Percentiles rank a stretch among this genome's conserved stretches.
These are phyloP conservation scores for Deilephila porcellus DNA, from an alignment of 2,888 invertebrate genomes.

Conservation along the genomic window DNA sequence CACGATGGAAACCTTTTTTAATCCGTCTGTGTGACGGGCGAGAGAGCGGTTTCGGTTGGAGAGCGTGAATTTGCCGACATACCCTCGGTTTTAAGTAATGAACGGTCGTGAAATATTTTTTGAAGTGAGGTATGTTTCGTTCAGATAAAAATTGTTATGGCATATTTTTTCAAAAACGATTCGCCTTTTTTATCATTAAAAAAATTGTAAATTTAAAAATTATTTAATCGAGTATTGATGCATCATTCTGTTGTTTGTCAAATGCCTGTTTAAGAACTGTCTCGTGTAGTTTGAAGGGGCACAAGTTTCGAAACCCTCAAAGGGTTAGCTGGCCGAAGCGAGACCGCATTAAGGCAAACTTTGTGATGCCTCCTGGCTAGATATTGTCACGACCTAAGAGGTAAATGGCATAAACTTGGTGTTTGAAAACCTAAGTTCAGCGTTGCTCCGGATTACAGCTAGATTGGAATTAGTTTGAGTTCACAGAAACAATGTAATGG, in stretches of 20 bases:
- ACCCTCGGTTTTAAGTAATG: slow-evolving; percentile 15
- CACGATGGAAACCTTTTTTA: slow-evolving; percentile 73
- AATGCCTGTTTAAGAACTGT: neutral
- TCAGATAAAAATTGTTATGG: neutral
- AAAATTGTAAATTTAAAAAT: neutral
- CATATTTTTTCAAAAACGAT: neutral
- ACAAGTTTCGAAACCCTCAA: slow-evolving; percentile 1
- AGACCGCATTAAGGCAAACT: slow-evolving; percentile 5
- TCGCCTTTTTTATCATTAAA: too few species aligned
- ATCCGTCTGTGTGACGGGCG: slow-evolving; percentile 56
- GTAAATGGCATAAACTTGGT: slow-evolving; percentile 9
- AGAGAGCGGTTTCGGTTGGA: slow-evolving; percentile 47
- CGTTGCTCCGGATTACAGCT: neutral
- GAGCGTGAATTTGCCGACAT: slow-evolving; percentile 30
- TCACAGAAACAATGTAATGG: neutral
- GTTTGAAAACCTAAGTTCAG: neutral
- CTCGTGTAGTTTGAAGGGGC: neutral
- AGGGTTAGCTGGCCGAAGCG: neutral
- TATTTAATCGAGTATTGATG: neutral
- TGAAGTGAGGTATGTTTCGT: neutral
- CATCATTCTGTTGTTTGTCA: neutral
- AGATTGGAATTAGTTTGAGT: neutral
- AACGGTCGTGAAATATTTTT: slow-evolving; percentile 1
- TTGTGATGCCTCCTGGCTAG: slow-evolving; percentile 15
- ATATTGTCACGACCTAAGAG: slow-evolving; percentile 14